phyloP scores from a whole-genome alignment of 1,140 invertebrate species.

The Tetragonula clypearis region DNA sequence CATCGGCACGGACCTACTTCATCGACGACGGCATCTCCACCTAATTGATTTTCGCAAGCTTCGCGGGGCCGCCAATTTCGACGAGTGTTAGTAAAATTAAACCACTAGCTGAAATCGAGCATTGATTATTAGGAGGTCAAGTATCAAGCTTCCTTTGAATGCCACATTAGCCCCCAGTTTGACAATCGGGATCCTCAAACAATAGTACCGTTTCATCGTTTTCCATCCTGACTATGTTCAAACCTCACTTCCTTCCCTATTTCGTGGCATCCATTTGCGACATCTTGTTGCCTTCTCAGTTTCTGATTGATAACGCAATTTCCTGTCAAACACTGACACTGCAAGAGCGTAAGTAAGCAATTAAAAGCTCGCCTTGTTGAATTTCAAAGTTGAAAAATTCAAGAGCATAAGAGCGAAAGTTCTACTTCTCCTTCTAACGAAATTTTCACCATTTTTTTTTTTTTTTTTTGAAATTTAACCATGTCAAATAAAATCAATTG shows the following conservation, averaged over 20 bases:
- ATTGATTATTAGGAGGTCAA: slow-evolving; percentile 40
- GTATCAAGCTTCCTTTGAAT: slow-evolving; percentile 26
- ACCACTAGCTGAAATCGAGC: slow-evolving; percentile 10
- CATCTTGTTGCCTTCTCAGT: background rate
- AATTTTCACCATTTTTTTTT: background rate
- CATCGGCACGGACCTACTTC: background rate
- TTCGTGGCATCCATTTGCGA: background rate
- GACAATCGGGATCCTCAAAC: slow-evolving; percentile 16
- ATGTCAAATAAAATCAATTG: background rate
- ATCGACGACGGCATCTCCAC: slow-evolving; percentile 7
- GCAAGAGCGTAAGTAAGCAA: too few relatives aligned
- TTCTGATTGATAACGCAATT: slow-evolving; percentile 13
- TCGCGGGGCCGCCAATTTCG: slow-evolving; percentile 7
- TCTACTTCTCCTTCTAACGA: background rate
- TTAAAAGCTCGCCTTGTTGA: background rate
- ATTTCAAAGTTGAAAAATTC: background rate
- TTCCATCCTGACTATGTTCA: slow-evolving; percentile 2
- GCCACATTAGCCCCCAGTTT: background rate
- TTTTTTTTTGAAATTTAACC: background rate
- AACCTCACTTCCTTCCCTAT: background rate
- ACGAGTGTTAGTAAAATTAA: slow-evolving; percentile 45
- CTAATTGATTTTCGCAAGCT: slow-evolving; percentile 30
- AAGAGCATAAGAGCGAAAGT: background rate
- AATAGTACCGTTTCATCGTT: slow-evolving; percentile 25
- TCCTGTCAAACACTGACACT: background rate